Conservation (phyloP, 2,888 invertebrate species). For the Phalangium opilio region DNA sequence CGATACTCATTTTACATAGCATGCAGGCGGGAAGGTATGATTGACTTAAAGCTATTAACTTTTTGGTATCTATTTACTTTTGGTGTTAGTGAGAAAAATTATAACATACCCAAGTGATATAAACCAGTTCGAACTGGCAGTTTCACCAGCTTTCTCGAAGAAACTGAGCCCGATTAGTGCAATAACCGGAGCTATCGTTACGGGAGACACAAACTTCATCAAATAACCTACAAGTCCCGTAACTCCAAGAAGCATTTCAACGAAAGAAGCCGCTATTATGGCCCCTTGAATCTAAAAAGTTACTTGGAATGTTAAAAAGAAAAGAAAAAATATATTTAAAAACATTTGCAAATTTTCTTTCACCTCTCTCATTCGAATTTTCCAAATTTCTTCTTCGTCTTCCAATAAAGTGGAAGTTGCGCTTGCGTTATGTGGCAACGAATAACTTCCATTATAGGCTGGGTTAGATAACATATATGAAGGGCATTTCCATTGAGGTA, state of each 20-base stretch:
- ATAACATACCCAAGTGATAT: slow-evolving; percentile 53
- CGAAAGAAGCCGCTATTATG: slow-evolving; percentile 57
- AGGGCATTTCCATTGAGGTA: slow-evolving; percentile 53
- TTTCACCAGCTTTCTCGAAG: slow-evolving; percentile 59
- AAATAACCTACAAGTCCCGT: slow-evolving; percentile 55
- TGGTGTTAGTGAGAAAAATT: no score
- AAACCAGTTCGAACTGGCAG: slow-evolving; percentile 71
- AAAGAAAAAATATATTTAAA: not conserved
- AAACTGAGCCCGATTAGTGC: slow-evolving; percentile 67
- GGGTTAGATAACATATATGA: slow-evolving; percentile 55
- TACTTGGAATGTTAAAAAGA: no score
- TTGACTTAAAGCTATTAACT: no score
- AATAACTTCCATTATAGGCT: slow-evolving; percentile 24
- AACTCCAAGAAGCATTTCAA: slow-evolving; percentile 55
- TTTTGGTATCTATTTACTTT: no score
- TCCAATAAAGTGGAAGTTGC: not conserved
- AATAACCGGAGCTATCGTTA: slow-evolving; percentile 69
- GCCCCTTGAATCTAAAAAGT: slow-evolving; percentile 45
- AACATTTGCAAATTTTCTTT: not conserved
- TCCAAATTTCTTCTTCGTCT: slow-evolving; percentile 39
- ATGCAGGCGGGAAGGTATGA: no score
- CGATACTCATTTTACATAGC: no score
- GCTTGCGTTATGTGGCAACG: not conserved
- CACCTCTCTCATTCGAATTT: slow-evolving; percentile 52
- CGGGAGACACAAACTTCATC: slow-evolving; percentile 56